Evolutionary conservation across 2,888 invertebrate genomes (phyloP).

Genomic region (Chrysomela aeneicollis): DNA sequence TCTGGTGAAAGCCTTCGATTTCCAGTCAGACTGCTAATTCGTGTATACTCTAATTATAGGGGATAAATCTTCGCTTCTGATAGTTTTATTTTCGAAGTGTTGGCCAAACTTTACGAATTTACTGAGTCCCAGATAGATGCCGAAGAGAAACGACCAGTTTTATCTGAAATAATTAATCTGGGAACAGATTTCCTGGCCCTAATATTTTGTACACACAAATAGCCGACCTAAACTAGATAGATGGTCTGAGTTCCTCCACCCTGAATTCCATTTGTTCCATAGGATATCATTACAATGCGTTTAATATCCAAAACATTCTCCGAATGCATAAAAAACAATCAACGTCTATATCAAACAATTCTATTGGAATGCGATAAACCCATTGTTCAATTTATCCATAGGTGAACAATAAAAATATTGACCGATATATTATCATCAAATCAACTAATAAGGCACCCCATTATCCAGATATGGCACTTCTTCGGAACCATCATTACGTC

Average conservation of each 20-base stretch:
- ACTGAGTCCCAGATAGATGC: neutral
- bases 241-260: neutral
- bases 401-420: neutral
- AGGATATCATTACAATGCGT: neutral
- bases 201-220: neutral
- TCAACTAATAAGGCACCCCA: neutral
- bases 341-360: no score
- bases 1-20: conserved; percentile 38
- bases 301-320: neutral
- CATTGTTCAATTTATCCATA: neutral
- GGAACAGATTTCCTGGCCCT: neutral
- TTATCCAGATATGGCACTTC: neutral
- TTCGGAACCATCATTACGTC: neutral
- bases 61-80: conserved; percentile 39
- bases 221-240: neutral
- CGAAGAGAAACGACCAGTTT: neutral
- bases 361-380: no score
- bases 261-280: neutral
- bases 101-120: conserved; percentile 23
- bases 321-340: no score
- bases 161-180: conserved; percentile 3
- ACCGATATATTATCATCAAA: neutral
- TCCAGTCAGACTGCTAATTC: conserved; percentile 34
- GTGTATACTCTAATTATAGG: conserved; percentile 38
- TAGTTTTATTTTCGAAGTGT: conserved; percentile 33